A percentile compares a stretch with the other conserved stretches of the same genome.
Conservation (phyloP, 2,888 invertebrate species). For the Drosophila austrosaltans region DNA sequence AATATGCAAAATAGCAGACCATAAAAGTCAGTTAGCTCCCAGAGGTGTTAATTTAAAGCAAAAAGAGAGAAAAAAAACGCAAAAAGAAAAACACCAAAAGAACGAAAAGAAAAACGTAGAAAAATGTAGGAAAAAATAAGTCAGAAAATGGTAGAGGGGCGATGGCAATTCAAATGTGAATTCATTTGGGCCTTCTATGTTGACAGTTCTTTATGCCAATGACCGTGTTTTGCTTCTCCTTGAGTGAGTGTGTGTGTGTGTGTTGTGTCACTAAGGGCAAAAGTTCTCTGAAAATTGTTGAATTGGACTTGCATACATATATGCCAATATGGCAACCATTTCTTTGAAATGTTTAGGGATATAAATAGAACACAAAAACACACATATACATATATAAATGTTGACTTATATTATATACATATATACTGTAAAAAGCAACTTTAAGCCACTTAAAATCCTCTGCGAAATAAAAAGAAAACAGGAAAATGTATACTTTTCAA, state of each 20-base stretch:
- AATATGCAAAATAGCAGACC: conserved; percentile 70
- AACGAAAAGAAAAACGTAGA: conserved; percentile 12
- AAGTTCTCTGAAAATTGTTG: conserved; percentile 19
- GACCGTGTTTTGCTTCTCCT: not conserved
- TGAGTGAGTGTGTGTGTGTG: not conserved
- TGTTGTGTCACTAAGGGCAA: conserved; percentile 18
- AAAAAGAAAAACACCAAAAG: not conserved
- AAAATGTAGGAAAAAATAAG: not conserved
- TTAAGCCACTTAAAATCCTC: conserved; percentile 8
- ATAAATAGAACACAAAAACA: conserved; percentile 31
- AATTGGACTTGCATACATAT: conserved; percentile 16
- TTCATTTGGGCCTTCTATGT: conserved; percentile 28
- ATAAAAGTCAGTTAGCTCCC: conserved; percentile 50
- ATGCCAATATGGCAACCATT: conserved; percentile 42
- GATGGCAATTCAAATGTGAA: not conserved
- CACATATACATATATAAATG: not conserved
- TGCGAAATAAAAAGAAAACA: conserved; percentile 21
- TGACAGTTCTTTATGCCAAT: conserved; percentile 43
- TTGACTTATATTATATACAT: conserved; percentile 13
- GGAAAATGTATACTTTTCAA: conserved; percentile 29
- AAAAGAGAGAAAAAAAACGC: conserved; percentile 21
- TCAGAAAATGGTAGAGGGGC: not conserved
- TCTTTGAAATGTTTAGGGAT: conserved; percentile 21
- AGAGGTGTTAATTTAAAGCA: conserved; percentile 49
- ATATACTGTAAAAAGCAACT: conserved; percentile 4